A percentile compares a stretch with the other conserved stretches of the same genome.
phyloP scores from a whole-genome alignment of 2,888 invertebrate genomes.

The Chrysolina haemoptera region DNA sequence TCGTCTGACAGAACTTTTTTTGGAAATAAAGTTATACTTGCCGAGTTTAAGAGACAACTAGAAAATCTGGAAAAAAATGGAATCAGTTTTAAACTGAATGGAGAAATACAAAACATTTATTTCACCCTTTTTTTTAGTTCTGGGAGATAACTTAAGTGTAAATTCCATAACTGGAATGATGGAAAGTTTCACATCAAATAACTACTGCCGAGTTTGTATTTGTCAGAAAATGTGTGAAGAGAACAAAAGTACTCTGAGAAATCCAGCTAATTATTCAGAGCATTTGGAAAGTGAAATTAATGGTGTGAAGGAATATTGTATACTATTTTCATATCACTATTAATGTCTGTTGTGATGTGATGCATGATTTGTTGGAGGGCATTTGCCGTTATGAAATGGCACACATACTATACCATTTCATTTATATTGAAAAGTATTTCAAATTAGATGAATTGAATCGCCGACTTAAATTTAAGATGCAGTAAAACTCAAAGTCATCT shows the following conservation, averaged over 20 bases:
- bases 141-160: conserved; percentile 1
- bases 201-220: not conserved
- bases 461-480: too few relatives aligned
- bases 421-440: conserved; percentile 8
- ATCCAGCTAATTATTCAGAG: not conserved
- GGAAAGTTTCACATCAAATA: not conserved
- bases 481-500: too few relatives aligned
- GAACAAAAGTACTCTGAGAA: not conserved
- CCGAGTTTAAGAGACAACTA: not conserved
- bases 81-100: not conserved
- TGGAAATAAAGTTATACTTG: not conserved
- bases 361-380: conserved; percentile 21
- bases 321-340: not conserved
- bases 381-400: conserved; percentile 16
- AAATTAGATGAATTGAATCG: conserved; percentile 3
- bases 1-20: not conserved
- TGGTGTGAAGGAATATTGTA: conserved; percentile 18
- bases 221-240: conserved; percentile 7
- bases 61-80: not conserved
- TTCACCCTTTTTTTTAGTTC: not conserved
- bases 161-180: conserved; percentile 1
- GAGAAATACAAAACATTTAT: not conserved
- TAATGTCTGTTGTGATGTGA: conserved; percentile 1
- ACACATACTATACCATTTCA: conserved; percentile 1
- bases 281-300: not conserved